Evolutionary conservation across 1,140 invertebrate genomes (phyloP).

Genomic region (Aporrectodea caliginosa): DNA sequence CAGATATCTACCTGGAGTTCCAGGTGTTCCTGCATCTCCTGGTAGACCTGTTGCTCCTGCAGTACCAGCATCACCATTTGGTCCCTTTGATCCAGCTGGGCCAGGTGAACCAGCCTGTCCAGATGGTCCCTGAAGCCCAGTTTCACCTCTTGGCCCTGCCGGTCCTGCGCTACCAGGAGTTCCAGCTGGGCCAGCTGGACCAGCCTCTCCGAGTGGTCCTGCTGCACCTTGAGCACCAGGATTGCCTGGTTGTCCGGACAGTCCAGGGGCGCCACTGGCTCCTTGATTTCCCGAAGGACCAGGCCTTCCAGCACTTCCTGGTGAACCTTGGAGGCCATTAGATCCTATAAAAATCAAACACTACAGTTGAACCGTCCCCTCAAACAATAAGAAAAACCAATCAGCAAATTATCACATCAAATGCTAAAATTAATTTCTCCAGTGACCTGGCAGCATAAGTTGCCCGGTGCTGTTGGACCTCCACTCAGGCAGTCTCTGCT

Average conservation of each 20-base stretch:
- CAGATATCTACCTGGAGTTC: conserved; percentile 12
- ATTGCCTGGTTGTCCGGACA: conserved; percentile 8
- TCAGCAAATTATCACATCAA: background rate
- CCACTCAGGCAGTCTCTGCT: too few relatives aligned
- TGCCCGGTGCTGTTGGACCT: too few relatives aligned
- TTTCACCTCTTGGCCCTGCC: conserved; percentile 42
- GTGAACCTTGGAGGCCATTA: conserved; percentile 25
- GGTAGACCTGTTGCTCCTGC: conserved; percentile 8
- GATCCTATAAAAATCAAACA: background rate
- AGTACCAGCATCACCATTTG: conserved; percentile 8
- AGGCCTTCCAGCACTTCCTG: conserved; percentile 41
- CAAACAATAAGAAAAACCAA: background rate
- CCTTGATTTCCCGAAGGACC: conserved; percentile 41
- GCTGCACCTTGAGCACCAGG: conserved; percentile 39
- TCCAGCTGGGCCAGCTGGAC: conserved; percentile 53
- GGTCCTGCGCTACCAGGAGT: conserved; percentile 57
- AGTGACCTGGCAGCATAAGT: too few relatives aligned
- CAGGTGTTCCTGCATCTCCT: conserved; percentile 18
- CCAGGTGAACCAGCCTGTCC: conserved; percentile 27
- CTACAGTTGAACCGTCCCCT: background rate
- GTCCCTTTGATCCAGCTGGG: conserved; percentile 16
- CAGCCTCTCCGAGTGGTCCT: conserved; percentile 43
- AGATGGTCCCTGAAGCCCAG: conserved; percentile 29
- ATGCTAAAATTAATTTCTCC: background rate
- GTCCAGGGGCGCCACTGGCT: conserved; percentile 46